Conservation (phyloP, 37 sponge, comb jelly and placozoan species). For the Hexactinellida sp. region DNA sequence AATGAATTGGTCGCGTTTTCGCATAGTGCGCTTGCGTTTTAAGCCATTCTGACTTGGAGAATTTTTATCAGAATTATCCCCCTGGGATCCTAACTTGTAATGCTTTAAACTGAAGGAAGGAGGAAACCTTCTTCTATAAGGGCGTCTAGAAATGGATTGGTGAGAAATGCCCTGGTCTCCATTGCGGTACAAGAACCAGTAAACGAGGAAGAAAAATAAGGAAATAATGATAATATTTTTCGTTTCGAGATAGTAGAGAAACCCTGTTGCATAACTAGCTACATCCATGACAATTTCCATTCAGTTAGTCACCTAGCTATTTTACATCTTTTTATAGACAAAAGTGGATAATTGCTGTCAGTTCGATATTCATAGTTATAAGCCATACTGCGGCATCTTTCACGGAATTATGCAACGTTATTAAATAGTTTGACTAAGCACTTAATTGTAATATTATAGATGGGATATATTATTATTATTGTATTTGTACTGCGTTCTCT, state of each 20-base stretch:
- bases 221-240: neutral
- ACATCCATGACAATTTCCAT: too few relatives aligned
- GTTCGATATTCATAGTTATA: too few relatives aligned
- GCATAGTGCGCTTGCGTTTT: neutral
- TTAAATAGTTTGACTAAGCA: too few relatives aligned
- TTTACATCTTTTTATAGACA: too few relatives aligned
- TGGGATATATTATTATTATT: too few relatives aligned
- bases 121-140: neutral
- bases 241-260: constrained; percentile 5
- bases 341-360: too few relatives aligned
- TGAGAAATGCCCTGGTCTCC: neutral
- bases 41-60: neutral
- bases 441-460: too few relatives aligned
- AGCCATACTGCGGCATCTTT: too few relatives aligned
- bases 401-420: too few relatives aligned
- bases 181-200: constrained; percentile 8
- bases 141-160: neutral
- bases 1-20: constrained; percentile 2
- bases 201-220: neutral
- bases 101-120: neutral
- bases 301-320: too few relatives aligned
- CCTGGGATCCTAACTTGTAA: neutral
- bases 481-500: too few relatives aligned
- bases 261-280: neutral
- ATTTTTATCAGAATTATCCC: neutral